Percentiles rank a stretch among this genome's conserved stretches.
These are phyloP conservation scores for Portunus trituberculatus DNA, from an alignment of 1,140 invertebrate species.

Conservation along the genomic window DNA sequence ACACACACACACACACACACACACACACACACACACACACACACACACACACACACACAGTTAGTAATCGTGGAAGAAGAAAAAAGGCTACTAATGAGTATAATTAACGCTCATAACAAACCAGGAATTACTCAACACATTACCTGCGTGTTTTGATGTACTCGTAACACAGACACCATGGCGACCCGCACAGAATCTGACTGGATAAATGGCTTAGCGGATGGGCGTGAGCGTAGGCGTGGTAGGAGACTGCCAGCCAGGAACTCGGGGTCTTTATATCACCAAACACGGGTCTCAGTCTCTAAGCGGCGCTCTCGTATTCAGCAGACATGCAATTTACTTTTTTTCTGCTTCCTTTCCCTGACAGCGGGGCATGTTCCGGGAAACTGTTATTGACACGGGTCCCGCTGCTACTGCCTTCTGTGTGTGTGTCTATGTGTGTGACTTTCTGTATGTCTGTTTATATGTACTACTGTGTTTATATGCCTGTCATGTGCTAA, in stretches of 20 bases:
- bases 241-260: neutral
- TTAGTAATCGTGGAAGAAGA: neutral
- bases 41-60: slow-evolving; percentile 30
- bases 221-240: neutral
- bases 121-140: neutral
- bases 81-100: neutral
- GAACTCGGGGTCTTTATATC: too few species aligned
- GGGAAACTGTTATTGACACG: neutral
- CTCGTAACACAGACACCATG: too few species aligned
- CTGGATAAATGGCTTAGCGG: neutral
- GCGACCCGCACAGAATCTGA: neutral
- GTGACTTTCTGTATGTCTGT: neutral
- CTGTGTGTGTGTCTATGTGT: neutral
- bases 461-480: neutral
- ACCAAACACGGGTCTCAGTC: neutral
- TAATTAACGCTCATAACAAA: neutral
- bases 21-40: slow-evolving; percentile 30
- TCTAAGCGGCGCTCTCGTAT: neutral
- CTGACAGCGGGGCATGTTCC: neutral
- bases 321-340: neutral
- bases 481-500: neutral
- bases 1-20: slow-evolving; percentile 30
- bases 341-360: neutral
- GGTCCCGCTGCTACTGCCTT: neutral
- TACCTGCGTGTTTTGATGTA: neutral